Conservation (phyloP, 2,888 invertebrate genomes). For the Drosophila lutescens region DNA sequence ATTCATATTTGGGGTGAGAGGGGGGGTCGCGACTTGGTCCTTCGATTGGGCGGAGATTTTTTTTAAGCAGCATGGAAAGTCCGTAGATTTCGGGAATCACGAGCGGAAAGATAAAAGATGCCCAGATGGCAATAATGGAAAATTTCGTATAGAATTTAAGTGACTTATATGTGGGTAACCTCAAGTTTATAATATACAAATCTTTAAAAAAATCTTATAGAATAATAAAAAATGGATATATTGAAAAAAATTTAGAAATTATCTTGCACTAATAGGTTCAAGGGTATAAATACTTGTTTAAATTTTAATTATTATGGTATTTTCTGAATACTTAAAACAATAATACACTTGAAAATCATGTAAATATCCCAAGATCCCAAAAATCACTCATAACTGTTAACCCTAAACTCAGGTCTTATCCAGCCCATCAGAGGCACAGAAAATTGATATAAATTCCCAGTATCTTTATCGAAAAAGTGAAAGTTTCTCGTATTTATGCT, state of each 20-base stretch:
- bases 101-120: too few relatives aligned
- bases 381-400: background rate
- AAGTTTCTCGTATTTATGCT: slow-evolving; percentile 39
- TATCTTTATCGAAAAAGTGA: slow-evolving; percentile 29
- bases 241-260: too few relatives aligned
- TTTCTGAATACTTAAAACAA: too few relatives aligned
- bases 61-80: background rate
- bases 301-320: too few relatives aligned
- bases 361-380: too few relatives aligned
- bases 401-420: slow-evolving; percentile 6
- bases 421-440: slow-evolving; percentile 22
- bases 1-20: slow-evolving; percentile 68
- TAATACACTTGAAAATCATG: too few relatives aligned
- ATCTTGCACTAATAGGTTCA: too few relatives aligned
- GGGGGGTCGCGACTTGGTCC: slow-evolving; percentile 4
- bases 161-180: too few relatives aligned
- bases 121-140: background rate
- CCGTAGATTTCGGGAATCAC: slow-evolving; percentile 1
- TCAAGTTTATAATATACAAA: too few relatives aligned
- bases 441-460: slow-evolving; percentile 53
- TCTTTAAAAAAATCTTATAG: too few relatives aligned
- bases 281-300: too few relatives aligned
- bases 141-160: background rate
- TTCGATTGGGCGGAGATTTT: slow-evolving; percentile 15
- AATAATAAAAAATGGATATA: too few relatives aligned